Evolutionary conservation across 2,113 vertebrate species (phyloP).

Genomic region (Pachyramphus minor): DNA sequence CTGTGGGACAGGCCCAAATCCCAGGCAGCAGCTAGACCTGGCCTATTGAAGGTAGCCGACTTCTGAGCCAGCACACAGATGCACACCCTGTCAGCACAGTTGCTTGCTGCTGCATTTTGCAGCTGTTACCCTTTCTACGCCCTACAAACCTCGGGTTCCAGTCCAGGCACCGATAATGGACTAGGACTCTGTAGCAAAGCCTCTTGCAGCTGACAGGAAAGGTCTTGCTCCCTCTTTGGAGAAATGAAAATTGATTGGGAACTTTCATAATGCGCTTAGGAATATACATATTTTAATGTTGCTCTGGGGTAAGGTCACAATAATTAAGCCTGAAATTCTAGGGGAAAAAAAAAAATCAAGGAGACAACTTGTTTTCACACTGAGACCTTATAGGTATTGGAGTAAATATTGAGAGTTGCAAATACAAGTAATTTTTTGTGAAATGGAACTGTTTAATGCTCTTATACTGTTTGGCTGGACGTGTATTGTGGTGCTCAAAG

Average conservation of each 20-base stretch:
- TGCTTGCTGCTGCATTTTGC: background rate
- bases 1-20: constrained; percentile 42
- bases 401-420: background rate
- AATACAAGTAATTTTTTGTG: background rate
- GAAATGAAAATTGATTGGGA: background rate
- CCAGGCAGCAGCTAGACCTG: constrained; percentile 51
- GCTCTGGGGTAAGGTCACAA: background rate
- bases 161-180: background rate
- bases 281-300: background rate
- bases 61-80: constrained; percentile 41
- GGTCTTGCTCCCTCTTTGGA: background rate
- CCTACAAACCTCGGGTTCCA: background rate
- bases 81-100: background rate
- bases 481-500: background rate
- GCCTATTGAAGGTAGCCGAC: background rate
- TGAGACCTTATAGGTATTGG: background rate
- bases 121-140: constrained; percentile 39
- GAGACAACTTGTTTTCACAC: background rate
- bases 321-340: background rate
- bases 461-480: background rate
- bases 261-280: background rate
- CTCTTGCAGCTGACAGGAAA: background rate
- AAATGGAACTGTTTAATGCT: background rate
- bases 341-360: background rate
- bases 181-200: background rate